Percentiles rank a stretch among this genome's conserved stretches.
These are phyloP conservation scores for Synergus laeviventris DNA, from an alignment of 2,888 invertebrate species.

Conservation along the genomic window DNA sequence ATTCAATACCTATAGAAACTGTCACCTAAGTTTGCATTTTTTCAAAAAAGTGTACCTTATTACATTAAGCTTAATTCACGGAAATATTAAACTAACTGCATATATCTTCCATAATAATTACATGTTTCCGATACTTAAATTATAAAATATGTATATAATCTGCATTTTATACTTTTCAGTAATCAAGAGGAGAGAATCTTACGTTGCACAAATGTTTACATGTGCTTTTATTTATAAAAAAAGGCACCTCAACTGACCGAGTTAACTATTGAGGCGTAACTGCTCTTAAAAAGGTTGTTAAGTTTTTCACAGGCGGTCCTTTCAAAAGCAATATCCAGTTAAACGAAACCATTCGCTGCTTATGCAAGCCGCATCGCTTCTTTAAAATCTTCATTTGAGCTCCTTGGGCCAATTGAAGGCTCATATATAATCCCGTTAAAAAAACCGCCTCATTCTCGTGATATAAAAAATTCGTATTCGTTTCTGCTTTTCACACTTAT, in stretches of 20 bases:
- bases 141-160: neutral
- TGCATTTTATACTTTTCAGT: neutral
- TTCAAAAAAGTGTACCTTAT: conserved; percentile 1
- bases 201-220: neutral
- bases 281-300: neutral
- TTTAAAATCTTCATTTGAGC: conserved; percentile 2
- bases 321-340: conserved; percentile 11
- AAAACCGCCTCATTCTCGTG: neutral
- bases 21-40: conserved; percentile 25
- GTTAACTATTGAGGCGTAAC: neutral
- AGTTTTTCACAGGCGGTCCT: conserved; percentile 10
- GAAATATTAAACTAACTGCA: no score
- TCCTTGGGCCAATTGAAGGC: conserved; percentile 8
- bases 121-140: neutral
- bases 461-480: neutral
- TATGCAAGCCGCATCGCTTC: neutral
- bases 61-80: neutral
- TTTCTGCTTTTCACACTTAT: neutral
- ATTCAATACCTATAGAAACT: conserved; percentile 25
- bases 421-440: neutral
- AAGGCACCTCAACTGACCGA: neutral
- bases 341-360: conserved; percentile 4
- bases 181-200: neutral
- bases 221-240: neutral
- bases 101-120: no score